Evolutionary conservation across 2,888 invertebrate species (phyloP).

Genomic region (Synanthedon formicaeformis): DNA sequence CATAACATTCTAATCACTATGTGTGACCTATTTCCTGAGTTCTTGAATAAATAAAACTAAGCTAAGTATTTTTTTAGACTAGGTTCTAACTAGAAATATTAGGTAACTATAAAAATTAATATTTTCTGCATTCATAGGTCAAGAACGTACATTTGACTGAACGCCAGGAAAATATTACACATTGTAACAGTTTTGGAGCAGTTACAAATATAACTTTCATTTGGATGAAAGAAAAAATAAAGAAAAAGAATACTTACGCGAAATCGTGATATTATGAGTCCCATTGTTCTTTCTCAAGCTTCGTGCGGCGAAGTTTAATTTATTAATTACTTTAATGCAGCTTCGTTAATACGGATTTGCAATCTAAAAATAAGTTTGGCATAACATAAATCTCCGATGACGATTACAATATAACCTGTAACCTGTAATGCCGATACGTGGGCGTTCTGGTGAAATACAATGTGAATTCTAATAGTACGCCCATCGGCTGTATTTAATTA

Average conservation of each 20-base stretch:
- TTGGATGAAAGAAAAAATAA: slow-evolving; percentile 4
- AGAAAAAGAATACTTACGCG: slow-evolving; percentile 68
- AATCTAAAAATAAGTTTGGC: slow-evolving; percentile 56
- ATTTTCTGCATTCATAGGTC: slow-evolving; percentile 24
- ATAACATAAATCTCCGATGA: slow-evolving; percentile 41
- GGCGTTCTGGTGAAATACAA: no score
- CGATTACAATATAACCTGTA: slow-evolving; percentile 49
- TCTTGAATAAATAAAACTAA: no score
- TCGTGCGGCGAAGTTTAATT: slow-evolving; percentile 12
- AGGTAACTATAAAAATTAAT: background rate
- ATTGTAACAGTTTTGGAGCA: slow-evolving; percentile 57
- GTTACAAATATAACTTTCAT: slow-evolving; percentile 27
- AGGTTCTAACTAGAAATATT: background rate
- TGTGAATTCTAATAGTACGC: no score
- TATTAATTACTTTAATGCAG: slow-evolving; percentile 20
- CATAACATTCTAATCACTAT: no score
- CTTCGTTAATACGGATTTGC: slow-evolving; percentile 29
- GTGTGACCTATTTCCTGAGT: no score
- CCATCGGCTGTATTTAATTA: no score
- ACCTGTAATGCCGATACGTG: slow-evolving; percentile 42
- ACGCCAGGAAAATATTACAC: slow-evolving; percentile 46
- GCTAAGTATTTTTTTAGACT: no score
- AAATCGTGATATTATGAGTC: slow-evolving; percentile 75
- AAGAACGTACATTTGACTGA: slow-evolving; percentile 47
- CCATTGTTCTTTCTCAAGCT: slow-evolving; percentile 53